Base-by-base conservation (phyloP, 2,888 invertebrate genomes). In the Rotaria socialis region DNA sequence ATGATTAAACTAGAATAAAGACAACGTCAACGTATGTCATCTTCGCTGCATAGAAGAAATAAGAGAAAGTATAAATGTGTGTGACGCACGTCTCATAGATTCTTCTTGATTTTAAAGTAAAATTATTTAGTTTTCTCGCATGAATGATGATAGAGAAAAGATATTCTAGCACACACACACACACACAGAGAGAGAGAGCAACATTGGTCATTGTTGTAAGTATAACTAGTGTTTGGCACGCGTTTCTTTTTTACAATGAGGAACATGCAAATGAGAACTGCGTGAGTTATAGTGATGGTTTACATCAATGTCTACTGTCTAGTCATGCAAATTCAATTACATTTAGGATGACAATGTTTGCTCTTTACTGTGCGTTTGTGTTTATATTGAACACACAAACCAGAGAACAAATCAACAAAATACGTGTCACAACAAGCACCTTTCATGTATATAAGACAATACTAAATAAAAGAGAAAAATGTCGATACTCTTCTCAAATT, bases 321-420 rank as follows among this genome's bases (percentile, higher is more conserved):
- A 27, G n/a, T 60, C 60, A 60, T 60, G n/a, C 60, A 60, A 60
- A 60, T 60, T 60, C 60, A 60, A 60, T 60, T 60, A n/a, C 11
- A 27, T 60, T 60, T 60, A 27, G n/a, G 7, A 60, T 60, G 27
- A 60, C n/a, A 60, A 27, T 60, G 60, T 60, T 60, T 60, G 60
- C 60, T 60, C 60, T 60, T 60, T 60, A 11, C 14, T 50, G 8
- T 1, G 22, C n/a, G 24, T 58, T n/a, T n/a, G 27, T 14, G 27
- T 60, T 8, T 60, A 60, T 35, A 1, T 60, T 60, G 60, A n/a
- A 60, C 60, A 60, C 11, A 60, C 27, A 60, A 60, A 55, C 55
- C 55, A 19, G 14, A 55, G 55, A 27, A 8, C n/a, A 60, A 60
- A 14, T 55, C 55, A 55, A 60, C 6, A 60, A 14, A 14, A 10